Base-by-base conservation (phyloP, 2,113 vertebrate genomes). In the Rhizomys pruinosus region DNA sequence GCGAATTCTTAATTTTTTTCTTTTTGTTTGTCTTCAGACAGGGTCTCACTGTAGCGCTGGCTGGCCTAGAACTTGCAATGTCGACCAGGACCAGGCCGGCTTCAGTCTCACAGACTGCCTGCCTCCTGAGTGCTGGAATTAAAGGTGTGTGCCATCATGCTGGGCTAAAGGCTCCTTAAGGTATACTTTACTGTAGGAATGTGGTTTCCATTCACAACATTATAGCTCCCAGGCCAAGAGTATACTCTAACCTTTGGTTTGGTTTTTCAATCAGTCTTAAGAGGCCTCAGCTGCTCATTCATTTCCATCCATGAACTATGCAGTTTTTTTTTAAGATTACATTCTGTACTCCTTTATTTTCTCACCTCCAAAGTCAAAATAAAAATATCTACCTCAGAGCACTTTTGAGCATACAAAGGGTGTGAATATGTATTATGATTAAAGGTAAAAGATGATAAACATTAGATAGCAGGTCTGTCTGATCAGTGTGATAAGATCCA, bases 361-460 rank as follows among this genome's bases (percentile, higher is more conserved):
- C 15, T 94, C 37, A 66, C 55, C 19, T 84, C 10, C 44, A 84
- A 79, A 84, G 68, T 87, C 32, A 39, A 93, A 69, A 95, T 61
- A 63, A 52, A 2, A 72, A 0, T 73, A 64, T 72, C 11, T 79
- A 42, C 32, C 32, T 59, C 44, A 57, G 22, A 74, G 10, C 17
- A 78, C 37, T 68, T 6, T 66, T 93, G 79, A 87, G 5, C 47
- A 32, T 22, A 64, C 27, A 64, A 16, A 61, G 17, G 8, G 59
- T 64, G 20, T 64, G 20, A 7, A 7, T 52, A 68, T 64, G 9
- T 52, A 17, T 8, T 17, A 22, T 20, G 7, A 61, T 80, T 61
- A 61, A 80, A 5, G 27, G 4, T 80, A 25, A 59, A 59, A 79
- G 11, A 59, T 5, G 47, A 57, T 5, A 27, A 66, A n/a, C 2